Conservation (phyloP, 2,797 vertebrate genomes). For the Choloepus didactylus region DNA sequence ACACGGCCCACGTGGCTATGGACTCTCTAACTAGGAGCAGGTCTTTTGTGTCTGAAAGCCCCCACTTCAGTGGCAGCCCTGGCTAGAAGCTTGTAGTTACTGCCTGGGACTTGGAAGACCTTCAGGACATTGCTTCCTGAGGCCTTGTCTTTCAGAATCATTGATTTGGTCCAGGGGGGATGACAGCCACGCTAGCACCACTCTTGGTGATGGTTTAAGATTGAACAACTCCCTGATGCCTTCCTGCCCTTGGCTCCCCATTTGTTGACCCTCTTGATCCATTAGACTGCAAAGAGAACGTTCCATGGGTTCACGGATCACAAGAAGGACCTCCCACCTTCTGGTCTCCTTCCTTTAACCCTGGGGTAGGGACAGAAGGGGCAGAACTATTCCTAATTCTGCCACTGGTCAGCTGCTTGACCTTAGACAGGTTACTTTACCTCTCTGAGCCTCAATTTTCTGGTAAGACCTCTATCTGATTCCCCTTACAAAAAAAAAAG, state of each 20-base stretch:
- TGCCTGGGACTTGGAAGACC: neutral
- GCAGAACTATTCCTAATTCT: neutral
- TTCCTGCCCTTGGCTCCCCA: neutral
- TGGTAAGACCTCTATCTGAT: neutral
- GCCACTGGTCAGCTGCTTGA: neutral
- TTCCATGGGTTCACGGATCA: neutral
- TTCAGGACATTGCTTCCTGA: neutral
- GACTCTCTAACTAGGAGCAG: neutral
- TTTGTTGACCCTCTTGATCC: constrained; percentile 30
- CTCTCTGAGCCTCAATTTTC: constrained; percentile 33
- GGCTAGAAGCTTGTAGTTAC: neutral
- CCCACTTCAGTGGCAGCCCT: neutral
- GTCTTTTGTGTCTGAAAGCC: neutral
- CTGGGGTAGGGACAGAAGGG: neutral
- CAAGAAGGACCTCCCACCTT: neutral
- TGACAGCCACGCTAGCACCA: neutral
- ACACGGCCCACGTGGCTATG: neutral
- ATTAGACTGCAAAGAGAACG: neutral
- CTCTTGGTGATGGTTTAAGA: neutral
- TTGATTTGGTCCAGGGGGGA: neutral
- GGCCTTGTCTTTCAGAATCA: neutral
- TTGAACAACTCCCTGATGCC: neutral
- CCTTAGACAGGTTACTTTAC: neutral
- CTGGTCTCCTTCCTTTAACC: neutral
- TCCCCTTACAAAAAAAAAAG: neutral